These are phyloP conservation scores for Emesis russula DNA, from an alignment of 2,888 invertebrate genomes.

Conservation along the genomic window DNA sequence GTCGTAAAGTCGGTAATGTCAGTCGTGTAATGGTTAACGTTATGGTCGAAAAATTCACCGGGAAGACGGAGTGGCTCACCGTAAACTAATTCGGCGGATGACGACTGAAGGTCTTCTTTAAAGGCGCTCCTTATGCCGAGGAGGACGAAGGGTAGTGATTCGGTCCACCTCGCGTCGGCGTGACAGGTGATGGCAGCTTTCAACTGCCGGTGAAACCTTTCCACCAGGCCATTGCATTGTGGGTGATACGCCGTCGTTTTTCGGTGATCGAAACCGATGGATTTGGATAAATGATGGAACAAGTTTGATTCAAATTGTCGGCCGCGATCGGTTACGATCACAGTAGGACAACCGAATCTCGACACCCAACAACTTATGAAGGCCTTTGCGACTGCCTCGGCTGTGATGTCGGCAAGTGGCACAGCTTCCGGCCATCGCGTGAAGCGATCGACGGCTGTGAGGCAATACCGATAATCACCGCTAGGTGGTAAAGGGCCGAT, in stretches of 20 bases:
- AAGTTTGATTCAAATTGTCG: neutral
- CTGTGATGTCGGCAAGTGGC: constrained; percentile 90
- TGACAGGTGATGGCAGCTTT: neutral
- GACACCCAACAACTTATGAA: neutral
- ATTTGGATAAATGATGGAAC: neutral
- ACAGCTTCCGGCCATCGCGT: constrained; percentile 88
- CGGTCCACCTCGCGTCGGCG: neutral
- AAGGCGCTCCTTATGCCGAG: neutral
- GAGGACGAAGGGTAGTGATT: neutral
- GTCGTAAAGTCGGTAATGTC: neutral
- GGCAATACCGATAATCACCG: constrained; percentile 32
- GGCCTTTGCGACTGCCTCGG: neutral
- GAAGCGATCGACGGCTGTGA: constrained; percentile 84
- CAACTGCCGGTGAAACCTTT: constrained; percentile 76
- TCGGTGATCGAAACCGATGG: neutral
- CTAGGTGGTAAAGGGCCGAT: constrained; percentile 90
- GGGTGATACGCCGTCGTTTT: constrained; percentile 76
- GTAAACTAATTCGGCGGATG: neutral
- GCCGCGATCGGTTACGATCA: neutral
- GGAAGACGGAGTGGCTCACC: neutral
- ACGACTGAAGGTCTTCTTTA: neutral
- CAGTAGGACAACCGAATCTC: neutral
- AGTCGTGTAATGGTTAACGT: neutral
- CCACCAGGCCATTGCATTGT: constrained; percentile 83
- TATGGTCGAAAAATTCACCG: neutral